Evolutionary conservation across 1,140 invertebrate species (phyloP).

Genomic region (Pseudomyrmex gracilis): DNA sequence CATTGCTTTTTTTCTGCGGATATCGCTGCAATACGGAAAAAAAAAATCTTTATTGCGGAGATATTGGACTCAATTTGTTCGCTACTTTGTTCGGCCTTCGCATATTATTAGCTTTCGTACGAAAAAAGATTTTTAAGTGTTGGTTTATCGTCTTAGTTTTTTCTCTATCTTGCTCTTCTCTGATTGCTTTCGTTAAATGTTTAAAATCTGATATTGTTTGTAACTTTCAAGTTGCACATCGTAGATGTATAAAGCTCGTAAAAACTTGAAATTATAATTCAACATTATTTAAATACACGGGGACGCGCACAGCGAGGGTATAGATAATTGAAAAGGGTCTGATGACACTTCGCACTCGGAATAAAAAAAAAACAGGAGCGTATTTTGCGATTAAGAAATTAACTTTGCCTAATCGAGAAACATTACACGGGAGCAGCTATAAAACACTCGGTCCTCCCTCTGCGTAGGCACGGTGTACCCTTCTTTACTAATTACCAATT

Average conservation of each 20-base stretch:
- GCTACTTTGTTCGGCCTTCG: neutral
- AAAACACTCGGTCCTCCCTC: constrained; percentile 34
- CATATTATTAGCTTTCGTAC: neutral
- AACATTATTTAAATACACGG: neutral
- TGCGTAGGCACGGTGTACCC: constrained; percentile 1
- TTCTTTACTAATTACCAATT: constrained; percentile 72
- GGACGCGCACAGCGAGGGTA: neutral
- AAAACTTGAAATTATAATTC: neutral
- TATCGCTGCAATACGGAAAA: neutral
- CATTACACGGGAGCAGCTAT: constrained; percentile 40
- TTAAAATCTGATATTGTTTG: neutral
- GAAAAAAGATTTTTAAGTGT: constrained; percentile 18
- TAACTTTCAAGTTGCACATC: neutral
- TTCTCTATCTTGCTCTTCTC: neutral
- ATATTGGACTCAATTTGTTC: neutral
- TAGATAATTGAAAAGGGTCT: neutral
- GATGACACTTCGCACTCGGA: neutral
- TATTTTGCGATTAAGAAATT: constrained; percentile 59
- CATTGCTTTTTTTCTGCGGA: constrained; percentile 2
- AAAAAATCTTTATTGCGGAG: neutral
- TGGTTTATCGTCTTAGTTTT: neutral
- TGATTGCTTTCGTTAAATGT: neutral
- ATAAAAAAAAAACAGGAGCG: no score
- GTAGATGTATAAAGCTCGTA: neutral
- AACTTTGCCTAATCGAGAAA: constrained; percentile 62